These are phyloP conservation scores for Coelinius sp. DNA, from an alignment of 2,888 invertebrate genomes.

Conservation along the genomic window DNA sequence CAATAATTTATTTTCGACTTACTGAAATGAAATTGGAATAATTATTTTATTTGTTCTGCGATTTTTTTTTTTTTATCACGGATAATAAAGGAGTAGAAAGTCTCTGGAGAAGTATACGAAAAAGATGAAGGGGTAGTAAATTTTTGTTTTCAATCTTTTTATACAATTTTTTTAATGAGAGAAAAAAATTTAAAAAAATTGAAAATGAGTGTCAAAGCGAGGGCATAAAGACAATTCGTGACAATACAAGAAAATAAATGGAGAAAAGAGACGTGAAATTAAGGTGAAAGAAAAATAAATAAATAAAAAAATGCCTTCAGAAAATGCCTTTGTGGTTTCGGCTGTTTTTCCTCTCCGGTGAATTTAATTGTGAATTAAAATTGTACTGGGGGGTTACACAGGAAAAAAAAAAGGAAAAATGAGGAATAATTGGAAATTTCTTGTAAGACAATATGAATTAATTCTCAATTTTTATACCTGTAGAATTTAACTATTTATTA, in stretches of 20 bases:
- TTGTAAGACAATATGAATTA: slow-evolving; percentile 22
- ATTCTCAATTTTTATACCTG: slow-evolving; percentile 17
- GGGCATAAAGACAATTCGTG: slow-evolving; percentile 5
- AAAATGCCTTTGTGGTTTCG: slow-evolving; percentile 19
- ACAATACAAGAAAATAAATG: slow-evolving; percentile 17
- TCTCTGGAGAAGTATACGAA: slow-evolving; percentile 1
- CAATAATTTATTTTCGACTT: slow-evolving; percentile 18
- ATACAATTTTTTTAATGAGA: neutral
- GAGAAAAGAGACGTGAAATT: neutral
- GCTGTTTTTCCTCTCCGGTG: neutral
- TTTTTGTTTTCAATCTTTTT: neutral
- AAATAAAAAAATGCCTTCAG: slow-evolving; percentile 11
- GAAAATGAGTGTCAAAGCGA: slow-evolving; percentile 2
- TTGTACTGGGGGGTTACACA: neutral
- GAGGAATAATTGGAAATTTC: neutral
- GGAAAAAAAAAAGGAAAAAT: neutral
- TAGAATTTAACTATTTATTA: slow-evolving; percentile 5
- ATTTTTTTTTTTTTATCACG: neutral
- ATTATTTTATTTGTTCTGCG: neutral
- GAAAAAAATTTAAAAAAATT: neutral
- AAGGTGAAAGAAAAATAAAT: neutral
- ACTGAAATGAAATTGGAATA: neutral
- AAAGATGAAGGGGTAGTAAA: neutral
- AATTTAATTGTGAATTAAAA: slow-evolving; percentile 8
- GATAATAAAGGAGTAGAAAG: neutral